Evolutionary conservation across 2,888 invertebrate species (phyloP).

Genomic region (Tetranychus piercei): DNA sequence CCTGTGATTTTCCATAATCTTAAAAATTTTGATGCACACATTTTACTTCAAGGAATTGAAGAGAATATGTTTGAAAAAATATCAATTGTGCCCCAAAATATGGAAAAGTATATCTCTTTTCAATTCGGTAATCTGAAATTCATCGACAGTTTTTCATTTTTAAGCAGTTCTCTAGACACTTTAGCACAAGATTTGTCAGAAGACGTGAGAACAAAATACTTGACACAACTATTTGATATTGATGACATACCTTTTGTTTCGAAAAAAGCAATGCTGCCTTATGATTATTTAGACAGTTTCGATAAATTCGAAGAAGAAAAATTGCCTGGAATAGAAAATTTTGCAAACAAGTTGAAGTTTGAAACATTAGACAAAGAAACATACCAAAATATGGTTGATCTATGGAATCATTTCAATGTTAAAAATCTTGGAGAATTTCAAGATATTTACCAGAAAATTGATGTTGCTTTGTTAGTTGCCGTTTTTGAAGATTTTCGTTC

Average conservation of each 20-base stretch:
- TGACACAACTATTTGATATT: not conserved
- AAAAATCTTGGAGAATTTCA: not conserved
- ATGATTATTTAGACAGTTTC: not conserved
- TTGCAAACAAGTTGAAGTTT: not conserved
- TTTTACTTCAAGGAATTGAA: not conserved
- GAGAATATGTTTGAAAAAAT: not conserved
- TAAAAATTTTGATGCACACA: slow-evolving; percentile 4
- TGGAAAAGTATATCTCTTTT: not conserved
- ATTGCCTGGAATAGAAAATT: not conserved
- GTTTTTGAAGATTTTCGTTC: not conserved
- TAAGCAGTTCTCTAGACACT: not conserved
- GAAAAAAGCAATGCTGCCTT: not conserved
- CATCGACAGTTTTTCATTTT: not conserved
- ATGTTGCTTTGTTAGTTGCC: not conserved
- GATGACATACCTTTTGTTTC: not conserved
- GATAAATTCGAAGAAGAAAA: not conserved
- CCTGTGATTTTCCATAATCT: not conserved
- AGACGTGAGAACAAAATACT: too few relatives aligned
- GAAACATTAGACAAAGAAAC: not conserved
- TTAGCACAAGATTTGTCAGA: too few relatives aligned
- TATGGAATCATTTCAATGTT: not conserved
- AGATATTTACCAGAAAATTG: slow-evolving; percentile 1
- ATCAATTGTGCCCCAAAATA: not conserved
- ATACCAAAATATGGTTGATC: not conserved
- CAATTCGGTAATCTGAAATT: not conserved